Percentiles rank a stretch among this genome's conserved stretches.
phyloP scores from a whole-genome alignment of 2,113 vertebrate species.

The Polypterus bichir region DNA sequence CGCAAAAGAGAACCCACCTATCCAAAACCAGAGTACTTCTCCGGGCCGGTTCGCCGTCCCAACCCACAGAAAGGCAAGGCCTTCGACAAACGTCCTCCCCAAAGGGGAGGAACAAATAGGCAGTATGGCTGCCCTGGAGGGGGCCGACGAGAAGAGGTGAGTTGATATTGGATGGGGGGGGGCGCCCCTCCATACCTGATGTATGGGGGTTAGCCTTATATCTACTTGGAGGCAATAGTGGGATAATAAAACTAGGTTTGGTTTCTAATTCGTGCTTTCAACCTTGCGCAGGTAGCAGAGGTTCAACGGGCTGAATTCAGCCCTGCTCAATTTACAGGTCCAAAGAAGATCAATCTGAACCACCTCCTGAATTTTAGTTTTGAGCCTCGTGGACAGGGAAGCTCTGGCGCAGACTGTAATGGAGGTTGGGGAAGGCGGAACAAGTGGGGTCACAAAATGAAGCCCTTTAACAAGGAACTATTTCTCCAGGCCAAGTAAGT shows the following conservation, averaged over 20 bases:
- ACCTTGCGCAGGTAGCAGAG: slow-evolving; percentile 79
- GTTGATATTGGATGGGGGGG: slow-evolving; percentile 11
- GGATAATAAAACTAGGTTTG: background rate
- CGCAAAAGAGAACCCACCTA: slow-evolving; percentile 85
- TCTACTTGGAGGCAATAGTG: background rate
- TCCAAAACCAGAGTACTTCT: slow-evolving; percentile 81
- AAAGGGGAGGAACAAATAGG: slow-evolving; percentile 67
- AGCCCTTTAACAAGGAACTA: slow-evolving; percentile 97
- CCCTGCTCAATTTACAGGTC: slow-evolving; percentile 94
- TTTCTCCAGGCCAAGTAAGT: slow-evolving; percentile 97
- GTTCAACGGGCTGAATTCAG: slow-evolving; percentile 91
- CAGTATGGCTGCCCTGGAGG: slow-evolving; percentile 76
- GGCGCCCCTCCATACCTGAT: background rate
- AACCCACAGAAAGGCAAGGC: slow-evolving; percentile 98
- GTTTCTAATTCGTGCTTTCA: slow-evolving; percentile 7
- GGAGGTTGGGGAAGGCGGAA: slow-evolving; percentile 85
- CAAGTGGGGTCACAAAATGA: slow-evolving; percentile 89
- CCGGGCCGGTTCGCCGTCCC: slow-evolving; percentile 74
- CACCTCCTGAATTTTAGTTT: slow-evolving; percentile 97
- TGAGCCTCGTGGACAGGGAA: slow-evolving; percentile 80
- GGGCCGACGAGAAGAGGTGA: slow-evolving; percentile 97
- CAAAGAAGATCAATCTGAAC: slow-evolving; percentile 95
- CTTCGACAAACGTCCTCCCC: slow-evolving; percentile 98
- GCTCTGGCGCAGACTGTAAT: slow-evolving; percentile 62
- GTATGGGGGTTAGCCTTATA: background rate